Base-by-base conservation (phyloP, 2,113 vertebrate species). In the Ranitomeya imitator region DNA sequence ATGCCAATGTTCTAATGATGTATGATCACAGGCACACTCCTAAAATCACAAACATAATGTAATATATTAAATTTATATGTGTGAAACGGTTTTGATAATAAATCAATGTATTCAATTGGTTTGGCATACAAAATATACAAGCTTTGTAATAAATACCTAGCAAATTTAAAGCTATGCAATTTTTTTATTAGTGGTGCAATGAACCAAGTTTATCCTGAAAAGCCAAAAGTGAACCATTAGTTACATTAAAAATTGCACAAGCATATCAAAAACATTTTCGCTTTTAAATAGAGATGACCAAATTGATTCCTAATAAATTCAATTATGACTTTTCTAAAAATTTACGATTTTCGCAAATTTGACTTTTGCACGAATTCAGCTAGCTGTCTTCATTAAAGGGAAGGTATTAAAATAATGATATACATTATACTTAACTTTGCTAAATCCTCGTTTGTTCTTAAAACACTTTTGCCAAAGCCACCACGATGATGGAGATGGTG, bases 1-100 rank as follows among this genome's bases (percentile, higher is more conserved):
- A 79, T 79, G 74, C 85, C 85, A 86, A 78, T 67, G 31, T 69
- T 79, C 23, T 61, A 67, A 86, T 78, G 21, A 51, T 31, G 10
- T 18, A 79, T 86, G n/a, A 79, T 65, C 55, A 79, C 45, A 67
- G 31, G 59, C 59, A 55, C 8, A 79, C 76, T 86, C 45, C 12
- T 65, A 63, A 61, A 52, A 78, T 67, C 37, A 61, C 14, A 21
- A 26, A 4, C 59, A 61, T 37, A 21, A 86, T 67, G 76, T 18
- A 31, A 54, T 31, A 71, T 55, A 73, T 26, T 31, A n/a, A 31
- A 85, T 79, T 23, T 61, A 61, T 23, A 21, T 81, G 59, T 79
- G 21, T 31, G 23, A 3, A 4, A 71, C 23, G 31, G 13, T 31
- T 51, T 57, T 15, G 52, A 14, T 54, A 6, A n/a, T 78, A 78